Evolutionary conservation across 2,113 vertebrate species (phyloP), one percentile per base, ranked within the genome.

Genomic region (Siphamia tubifer): DNA sequence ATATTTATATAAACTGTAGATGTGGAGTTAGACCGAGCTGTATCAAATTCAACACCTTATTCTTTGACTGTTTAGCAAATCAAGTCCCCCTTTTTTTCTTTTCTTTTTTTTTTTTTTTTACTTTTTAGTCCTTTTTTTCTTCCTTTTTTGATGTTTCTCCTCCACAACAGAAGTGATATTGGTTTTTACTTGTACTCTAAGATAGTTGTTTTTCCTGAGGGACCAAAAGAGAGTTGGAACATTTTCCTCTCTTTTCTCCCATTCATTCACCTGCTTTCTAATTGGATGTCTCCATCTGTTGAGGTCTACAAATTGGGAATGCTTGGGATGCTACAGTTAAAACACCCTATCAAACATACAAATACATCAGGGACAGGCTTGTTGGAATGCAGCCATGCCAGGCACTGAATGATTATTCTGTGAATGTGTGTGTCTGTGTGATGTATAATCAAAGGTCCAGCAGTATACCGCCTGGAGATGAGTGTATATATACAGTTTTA

Each of bases 201-300:
- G 48, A 79, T 78, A 63, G 48, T 54, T 53, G 47, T 44, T 42
- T 45, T 39, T 80, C 84, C 63, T 54, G 20, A n/a, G 86, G 74
- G 81, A 81, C 68, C 52, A 15, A 63, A 30, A 35, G 53, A 57
- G 47, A 73, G 58, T 67, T 42, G 52, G 65, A 82, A 76, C 20
- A 13, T 58, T 77, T 60, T 35, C 52, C 63, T 70, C 57, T 64
- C 54, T 68, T 80, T 77, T 75, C 54, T 68, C 49, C 61, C 58
- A 56, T 82, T 87, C 45, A 57, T 74, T 79, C 7, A 24, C 75
- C 65, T 13, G 45, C 57, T 75, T 82, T 82, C 84, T 91, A 91
- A 91, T 88, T 91, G 87, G 89, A 79, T 86, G 80, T 58, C 70
- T 89, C 86, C 87, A 89, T 89, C 89, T 89, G 86, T 79, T 82